phyloP scores from a whole-genome alignment of 1,140 invertebrate genomes.

The Bombus terrestris region DNA sequence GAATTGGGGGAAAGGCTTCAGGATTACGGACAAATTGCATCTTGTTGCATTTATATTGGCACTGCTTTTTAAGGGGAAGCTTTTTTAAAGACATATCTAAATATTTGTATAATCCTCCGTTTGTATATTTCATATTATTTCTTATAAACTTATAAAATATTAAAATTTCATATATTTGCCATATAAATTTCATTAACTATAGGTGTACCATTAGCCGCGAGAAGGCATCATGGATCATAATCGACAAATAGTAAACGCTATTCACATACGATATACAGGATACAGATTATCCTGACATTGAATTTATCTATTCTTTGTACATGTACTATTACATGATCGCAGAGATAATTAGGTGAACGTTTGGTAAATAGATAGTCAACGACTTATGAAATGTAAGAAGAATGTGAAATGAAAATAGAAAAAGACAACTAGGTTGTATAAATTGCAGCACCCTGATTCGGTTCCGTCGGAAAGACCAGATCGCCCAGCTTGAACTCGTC shows the following conservation, averaged over 20 bases:
- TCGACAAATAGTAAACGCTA: not conserved
- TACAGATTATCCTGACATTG: not conserved
- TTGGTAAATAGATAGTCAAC: not conserved
- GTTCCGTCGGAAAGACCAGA: conserved; percentile 85
- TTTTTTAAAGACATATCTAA: not conserved
- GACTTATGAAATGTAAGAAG: not conserved
- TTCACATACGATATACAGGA: not conserved
- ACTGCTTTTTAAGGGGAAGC: not conserved
- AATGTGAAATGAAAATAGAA: not conserved
- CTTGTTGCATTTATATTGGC: too few species aligned
- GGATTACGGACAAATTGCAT: not conserved
- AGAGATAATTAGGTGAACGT: not conserved
- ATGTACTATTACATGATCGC: too few species aligned
- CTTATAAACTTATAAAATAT: conserved; percentile 3
- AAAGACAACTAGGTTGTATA: conserved; percentile 59
- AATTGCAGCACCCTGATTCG: conserved; percentile 83
- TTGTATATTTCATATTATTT: not conserved
- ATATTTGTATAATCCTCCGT: not conserved
- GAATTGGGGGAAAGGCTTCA: not conserved
- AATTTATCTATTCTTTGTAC: not conserved
- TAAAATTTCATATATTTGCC: not conserved
- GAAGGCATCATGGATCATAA: not conserved
- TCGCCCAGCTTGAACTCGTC: conserved; percentile 72
- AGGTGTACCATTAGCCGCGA: not conserved
- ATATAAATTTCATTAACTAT: not conserved